A percentile compares a stretch with the other conserved stretches of the same genome.
Evolutionary conservation across 2,888 invertebrate genomes (phyloP).

Genomic region (Adelphocoris suturalis): DNA sequence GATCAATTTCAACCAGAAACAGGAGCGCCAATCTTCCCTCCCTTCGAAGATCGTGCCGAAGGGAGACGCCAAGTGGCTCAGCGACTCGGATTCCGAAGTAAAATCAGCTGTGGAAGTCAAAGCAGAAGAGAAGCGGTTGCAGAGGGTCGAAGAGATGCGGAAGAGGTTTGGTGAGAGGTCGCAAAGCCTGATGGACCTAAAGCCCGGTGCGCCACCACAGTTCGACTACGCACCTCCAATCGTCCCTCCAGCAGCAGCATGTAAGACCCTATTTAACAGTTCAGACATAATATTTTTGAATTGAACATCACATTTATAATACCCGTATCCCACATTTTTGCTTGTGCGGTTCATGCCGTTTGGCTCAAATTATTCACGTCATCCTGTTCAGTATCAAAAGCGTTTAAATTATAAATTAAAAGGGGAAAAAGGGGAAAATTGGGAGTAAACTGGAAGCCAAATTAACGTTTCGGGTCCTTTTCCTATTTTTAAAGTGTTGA

Average conservation of each 20-base stretch:
- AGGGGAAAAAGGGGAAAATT: too few species aligned
- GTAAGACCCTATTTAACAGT: constrained; percentile 70
- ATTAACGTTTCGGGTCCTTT: too few species aligned
- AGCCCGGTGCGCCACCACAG: constrained; percentile 83
- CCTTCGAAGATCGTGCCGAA: constrained; percentile 77
- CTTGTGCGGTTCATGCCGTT: too few species aligned
- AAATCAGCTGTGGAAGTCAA: constrained; percentile 69
- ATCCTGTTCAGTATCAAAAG: too few species aligned
- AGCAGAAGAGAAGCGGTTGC: constrained; percentile 78
- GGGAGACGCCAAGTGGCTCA: constrained; percentile 75
- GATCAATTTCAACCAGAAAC: constrained; percentile 83
- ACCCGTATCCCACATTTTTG: too few species aligned
- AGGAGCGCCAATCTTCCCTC: constrained; percentile 75
- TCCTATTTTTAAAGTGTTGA: too few species aligned
- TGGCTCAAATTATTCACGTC: too few species aligned
- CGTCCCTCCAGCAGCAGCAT: constrained; percentile 75
- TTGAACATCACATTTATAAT: too few species aligned
- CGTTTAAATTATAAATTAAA: too few species aligned
- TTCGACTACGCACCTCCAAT: constrained; percentile 81
- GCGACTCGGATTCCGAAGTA: constrained; percentile 74
- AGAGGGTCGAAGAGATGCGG: constrained; percentile 78
- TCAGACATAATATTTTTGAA: too few species aligned
- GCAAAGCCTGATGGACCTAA: constrained; percentile 78
- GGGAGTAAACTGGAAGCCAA: too few species aligned
- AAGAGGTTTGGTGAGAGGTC: constrained; percentile 77